These are phyloP conservation scores for Sphaerodactylus townsendi DNA, from an alignment of 2,113 vertebrate genomes.

Conservation along the genomic window DNA sequence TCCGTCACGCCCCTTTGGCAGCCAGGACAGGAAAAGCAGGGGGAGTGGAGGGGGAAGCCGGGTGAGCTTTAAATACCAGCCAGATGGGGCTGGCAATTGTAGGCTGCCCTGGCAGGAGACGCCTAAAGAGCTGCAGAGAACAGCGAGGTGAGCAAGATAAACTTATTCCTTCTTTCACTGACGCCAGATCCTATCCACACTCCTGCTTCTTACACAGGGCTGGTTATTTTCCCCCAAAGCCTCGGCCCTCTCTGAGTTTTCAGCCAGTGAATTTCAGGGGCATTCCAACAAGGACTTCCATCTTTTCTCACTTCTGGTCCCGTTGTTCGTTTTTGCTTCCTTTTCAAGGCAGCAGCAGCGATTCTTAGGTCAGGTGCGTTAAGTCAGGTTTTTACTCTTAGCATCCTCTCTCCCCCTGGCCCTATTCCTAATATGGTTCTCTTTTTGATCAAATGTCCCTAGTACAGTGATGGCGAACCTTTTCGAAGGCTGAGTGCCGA, in stretches of 20 bases:
- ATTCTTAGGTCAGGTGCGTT: too few relatives aligned
- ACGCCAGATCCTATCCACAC: not conserved
- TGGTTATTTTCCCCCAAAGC: too few relatives aligned
- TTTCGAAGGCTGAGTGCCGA: too few relatives aligned
- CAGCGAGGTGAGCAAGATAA: not conserved
- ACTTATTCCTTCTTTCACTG: not conserved
- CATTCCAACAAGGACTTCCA: not conserved
- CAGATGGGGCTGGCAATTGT: not conserved
- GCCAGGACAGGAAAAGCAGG: constrained; percentile 13
- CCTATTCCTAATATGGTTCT: not conserved
- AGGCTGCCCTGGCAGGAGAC: not conserved
- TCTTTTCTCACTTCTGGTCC: not conserved
- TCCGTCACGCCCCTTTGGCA: constrained; percentile 5
- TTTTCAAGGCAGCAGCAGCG: not conserved
- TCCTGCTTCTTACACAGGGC: not conserved
- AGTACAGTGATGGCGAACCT: too few relatives aligned
- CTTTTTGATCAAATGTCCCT: not conserved
- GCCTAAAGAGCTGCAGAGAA: not conserved
- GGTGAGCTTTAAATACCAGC: constrained; percentile 20
- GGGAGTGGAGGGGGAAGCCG: not conserved
- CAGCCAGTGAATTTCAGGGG: not conserved
- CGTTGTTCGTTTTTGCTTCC: too few relatives aligned
- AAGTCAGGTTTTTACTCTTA: not conserved
- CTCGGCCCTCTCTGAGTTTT: not conserved
- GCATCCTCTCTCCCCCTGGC: not conserved